Evolutionary conservation across 1,140 invertebrate genomes (phyloP), one percentile per base, ranked within the genome.

Genomic region (Papilio xuthus): DNA sequence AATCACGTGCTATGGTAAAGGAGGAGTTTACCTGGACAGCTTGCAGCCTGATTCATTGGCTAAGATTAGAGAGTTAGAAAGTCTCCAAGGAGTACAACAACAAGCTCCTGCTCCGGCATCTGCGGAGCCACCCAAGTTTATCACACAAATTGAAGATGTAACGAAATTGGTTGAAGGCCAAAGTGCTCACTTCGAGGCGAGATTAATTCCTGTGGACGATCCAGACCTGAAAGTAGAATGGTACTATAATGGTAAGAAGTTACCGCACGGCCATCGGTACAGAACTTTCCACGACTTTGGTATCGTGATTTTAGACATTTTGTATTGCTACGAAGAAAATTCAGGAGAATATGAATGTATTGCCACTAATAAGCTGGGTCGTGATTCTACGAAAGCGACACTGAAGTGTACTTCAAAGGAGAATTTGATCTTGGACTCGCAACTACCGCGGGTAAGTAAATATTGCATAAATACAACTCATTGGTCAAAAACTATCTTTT

Each of bases 261-360:
- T 99, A 81, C 97, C 97, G 0, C 97, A 97, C 90, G 98, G 98
- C 32, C 98, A 99, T 94, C 96, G 98, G 79, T 99, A 98, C 90
- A 96, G 98, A 84, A 99, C 98, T 69, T 98, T 99, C 96, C 98
- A 99, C 90, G 98, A 99, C 90, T 99, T 99, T 94, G 98, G 97
- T 79, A 98, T 99, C 89, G 98, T 99, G 42, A 98, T 99, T 84
- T 95, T 99, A 79, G 98, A 99, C 86, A 99, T 99, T 80, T 94
- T 99, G 1, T 99, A 99, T 89, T 99, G 98, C 84, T 99, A 99
- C 88, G 98, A 98, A 92, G 98, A 99, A 94, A 99, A 99, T 92
- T 98, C 98, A 70, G 98, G 99, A 42, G 96, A 97, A 23, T 99
- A 98, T 87, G 98, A 98, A 94, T 98, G 98, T 89, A 95, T 98